These are phyloP conservation scores for Megalurothrips usitatus DNA, from an alignment of 2,888 invertebrate genomes.

Conservation along the genomic window DNA sequence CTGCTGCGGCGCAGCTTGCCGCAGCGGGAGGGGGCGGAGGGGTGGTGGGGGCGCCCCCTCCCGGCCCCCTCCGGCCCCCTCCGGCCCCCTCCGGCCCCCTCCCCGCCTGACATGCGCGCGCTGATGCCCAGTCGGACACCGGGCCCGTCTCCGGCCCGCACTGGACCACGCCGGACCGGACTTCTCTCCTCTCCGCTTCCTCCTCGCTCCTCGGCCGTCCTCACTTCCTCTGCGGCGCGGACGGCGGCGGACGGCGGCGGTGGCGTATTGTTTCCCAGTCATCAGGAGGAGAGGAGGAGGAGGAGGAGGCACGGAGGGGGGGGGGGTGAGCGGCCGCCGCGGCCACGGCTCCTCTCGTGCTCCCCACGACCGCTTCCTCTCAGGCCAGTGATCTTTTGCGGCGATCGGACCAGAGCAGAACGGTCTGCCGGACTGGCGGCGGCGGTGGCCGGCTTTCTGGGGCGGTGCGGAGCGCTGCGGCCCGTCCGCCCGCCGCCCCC, in stretches of 20 bases:
- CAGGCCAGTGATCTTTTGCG: no score
- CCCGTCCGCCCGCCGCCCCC: not conserved
- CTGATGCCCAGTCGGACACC: not conserved
- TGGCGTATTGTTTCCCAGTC: not conserved
- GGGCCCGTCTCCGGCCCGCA: not conserved
- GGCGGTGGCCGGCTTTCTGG: not conserved
- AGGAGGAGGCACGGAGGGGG: no score
- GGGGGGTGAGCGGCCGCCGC: no score
- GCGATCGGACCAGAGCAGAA: no score
- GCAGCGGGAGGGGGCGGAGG: not conserved
- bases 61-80: not conserved
- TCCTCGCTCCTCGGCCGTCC: not conserved
- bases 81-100: not conserved
- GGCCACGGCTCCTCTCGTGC: not conserved
- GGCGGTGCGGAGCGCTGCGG: not conserved
- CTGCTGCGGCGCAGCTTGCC: not conserved
- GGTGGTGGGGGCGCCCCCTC: not conserved
- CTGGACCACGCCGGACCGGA: not conserved
- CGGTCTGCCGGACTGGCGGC: not conserved
- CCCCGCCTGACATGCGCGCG: conserved; percentile 7
- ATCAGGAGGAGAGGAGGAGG: not conserved
- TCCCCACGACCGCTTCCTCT: not conserved
- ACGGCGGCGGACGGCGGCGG: not conserved
- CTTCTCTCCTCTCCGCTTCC: not conserved
- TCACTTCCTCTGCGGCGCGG: not conserved